These are phyloP conservation scores for Ambastaia sidthimunki DNA, from an alignment of 2,797 vertebrate species.

Conservation along the genomic window DNA sequence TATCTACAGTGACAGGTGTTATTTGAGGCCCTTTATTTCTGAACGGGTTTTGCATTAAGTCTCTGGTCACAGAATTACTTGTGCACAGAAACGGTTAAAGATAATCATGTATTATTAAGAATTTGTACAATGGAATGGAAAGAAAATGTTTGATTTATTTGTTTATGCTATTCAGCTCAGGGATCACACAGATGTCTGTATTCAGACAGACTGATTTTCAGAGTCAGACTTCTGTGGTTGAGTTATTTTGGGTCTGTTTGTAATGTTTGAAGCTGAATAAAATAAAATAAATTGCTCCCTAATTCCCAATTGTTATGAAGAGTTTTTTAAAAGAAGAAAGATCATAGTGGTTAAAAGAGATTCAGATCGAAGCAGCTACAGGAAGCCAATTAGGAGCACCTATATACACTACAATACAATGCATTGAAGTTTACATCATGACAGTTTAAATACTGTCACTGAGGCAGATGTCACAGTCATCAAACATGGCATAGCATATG, in stretches of 20 bases:
- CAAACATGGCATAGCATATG: background rate
- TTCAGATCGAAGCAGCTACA: background rate
- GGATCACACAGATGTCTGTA: slow-evolving; percentile 1
- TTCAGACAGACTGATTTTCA: background rate
- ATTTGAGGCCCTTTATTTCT: slow-evolving; percentile 5
- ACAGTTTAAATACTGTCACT: background rate
- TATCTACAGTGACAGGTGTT: slow-evolving; percentile 41
- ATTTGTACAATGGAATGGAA: slow-evolving; percentile 11
- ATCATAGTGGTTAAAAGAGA: background rate
- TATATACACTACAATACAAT: background rate
- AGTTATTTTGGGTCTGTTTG: slow-evolving; percentile 2
- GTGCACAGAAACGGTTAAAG: slow-evolving; percentile 17
- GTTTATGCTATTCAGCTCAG: background rate
- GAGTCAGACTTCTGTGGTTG: background rate
- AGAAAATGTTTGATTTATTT: slow-evolving; percentile 19
- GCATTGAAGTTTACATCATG: background rate
- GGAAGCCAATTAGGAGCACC: background rate
- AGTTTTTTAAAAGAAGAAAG: background rate
- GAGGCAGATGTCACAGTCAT: background rate
- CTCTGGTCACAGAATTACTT: background rate
- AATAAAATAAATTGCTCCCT: slow-evolving; percentile 4
- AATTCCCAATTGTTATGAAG: slow-evolving; percentile 4
- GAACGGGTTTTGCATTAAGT: background rate
- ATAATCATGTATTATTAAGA: background rate
- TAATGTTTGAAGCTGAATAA: background rate